Percentiles rank a stretch among this genome's conserved stretches.
phyloP scores from a whole-genome alignment of 2,797 vertebrate species.

The Sebastes alutus region DNA sequence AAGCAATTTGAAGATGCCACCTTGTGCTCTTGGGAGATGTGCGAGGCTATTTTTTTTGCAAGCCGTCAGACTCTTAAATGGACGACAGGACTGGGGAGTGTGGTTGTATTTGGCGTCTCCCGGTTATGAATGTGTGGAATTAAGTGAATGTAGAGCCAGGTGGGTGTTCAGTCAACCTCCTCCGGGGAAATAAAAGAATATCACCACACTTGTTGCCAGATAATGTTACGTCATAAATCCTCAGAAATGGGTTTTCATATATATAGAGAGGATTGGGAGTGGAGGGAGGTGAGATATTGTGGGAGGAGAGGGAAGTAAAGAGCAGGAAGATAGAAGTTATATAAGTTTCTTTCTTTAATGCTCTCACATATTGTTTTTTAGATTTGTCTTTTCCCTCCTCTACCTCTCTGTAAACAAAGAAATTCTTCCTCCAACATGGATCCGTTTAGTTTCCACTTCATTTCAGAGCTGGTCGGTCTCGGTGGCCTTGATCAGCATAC shows the following conservation, averaged over 20 bases:
- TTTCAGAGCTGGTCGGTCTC: constrained; percentile 2
- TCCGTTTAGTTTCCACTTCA: constrained; percentile 40
- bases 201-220: neutral
- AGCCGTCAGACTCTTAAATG: neutral
- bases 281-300: neutral
- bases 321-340: neutral
- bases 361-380: constrained; percentile 16
- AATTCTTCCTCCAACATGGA: constrained; percentile 23
- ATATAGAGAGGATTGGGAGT: neutral
- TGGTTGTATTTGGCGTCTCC: neutral
- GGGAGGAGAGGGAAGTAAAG: neutral
- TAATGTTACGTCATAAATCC: constrained; percentile 28
- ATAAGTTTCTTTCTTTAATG: neutral
- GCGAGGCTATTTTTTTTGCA: neutral
- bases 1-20: neutral
- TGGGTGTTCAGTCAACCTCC: neutral
- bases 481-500: constrained; percentile 2
- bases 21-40: too few relatives aligned
- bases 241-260: constrained; percentile 26
- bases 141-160: neutral
- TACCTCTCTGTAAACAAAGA: constrained; percentile 40
- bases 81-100: neutral
- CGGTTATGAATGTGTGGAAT: constrained; percentile 12
- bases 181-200: constrained; percentile 27
- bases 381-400: constrained; percentile 12